Percentiles rank a stretch among this genome's conserved stretches.
phyloP scores from a whole-genome alignment of 2,888 invertebrate genomes.

The Papilio elwesi region DNA sequence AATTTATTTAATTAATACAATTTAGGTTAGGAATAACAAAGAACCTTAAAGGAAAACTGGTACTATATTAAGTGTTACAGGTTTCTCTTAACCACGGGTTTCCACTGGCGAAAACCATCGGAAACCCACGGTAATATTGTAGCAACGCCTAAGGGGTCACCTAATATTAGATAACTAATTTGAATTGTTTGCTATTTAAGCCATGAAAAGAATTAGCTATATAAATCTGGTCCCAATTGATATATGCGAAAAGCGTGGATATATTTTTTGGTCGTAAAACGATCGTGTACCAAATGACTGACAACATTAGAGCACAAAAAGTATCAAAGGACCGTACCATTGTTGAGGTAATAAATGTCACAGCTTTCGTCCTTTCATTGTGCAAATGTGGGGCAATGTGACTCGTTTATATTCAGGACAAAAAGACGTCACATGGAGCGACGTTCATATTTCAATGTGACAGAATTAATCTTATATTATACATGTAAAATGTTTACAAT shows the following conservation, averaged over 20 bases:
- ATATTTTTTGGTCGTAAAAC: neutral
- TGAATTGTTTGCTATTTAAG: neutral
- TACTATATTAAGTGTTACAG: too few species aligned
- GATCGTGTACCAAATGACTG: neutral
- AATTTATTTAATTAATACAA: neutral
- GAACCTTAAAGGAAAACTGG: neutral
- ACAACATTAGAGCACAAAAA: constrained; percentile 1
- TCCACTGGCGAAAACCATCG: too few species aligned
- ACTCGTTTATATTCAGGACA: constrained; percentile 59
- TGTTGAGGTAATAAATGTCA: constrained; percentile 28
- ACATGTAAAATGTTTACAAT: neutral
- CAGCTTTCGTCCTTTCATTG: constrained; percentile 39
- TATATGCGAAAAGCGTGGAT: neutral
- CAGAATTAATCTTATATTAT: constrained; percentile 1
- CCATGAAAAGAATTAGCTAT: neutral
- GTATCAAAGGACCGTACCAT: constrained; percentile 8
- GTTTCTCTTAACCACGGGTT: too few species aligned
- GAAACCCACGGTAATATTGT: too few species aligned
- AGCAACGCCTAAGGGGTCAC: too few species aligned
- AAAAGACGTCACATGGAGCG: constrained; percentile 42
- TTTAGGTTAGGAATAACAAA: too few species aligned
- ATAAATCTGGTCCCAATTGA: neutral
- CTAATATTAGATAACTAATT: neutral
- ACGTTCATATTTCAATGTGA: constrained; percentile 28
- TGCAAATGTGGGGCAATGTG: constrained; percentile 46